Conservation (phyloP, 1,140 invertebrate species). For the Agrypnia vestita region DNA sequence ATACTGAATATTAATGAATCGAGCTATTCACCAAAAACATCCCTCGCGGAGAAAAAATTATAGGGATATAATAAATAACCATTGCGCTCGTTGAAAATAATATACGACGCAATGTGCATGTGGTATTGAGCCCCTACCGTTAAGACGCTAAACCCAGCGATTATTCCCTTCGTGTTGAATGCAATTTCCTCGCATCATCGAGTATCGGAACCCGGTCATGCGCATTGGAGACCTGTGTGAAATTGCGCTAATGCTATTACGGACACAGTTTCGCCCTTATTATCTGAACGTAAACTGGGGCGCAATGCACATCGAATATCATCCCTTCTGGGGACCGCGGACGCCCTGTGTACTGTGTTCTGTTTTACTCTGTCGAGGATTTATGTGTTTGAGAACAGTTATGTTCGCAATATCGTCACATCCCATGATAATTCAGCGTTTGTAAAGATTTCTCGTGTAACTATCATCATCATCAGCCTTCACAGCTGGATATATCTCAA, state of each 20-base stretch:
- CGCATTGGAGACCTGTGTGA: conserved; percentile 31
- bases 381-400: too few relatives aligned
- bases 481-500: too few relatives aligned
- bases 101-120: not conserved
- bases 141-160: conserved; percentile 27
- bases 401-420: too few relatives aligned
- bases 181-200: conserved; percentile 21
- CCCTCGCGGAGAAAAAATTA: too few relatives aligned
- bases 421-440: too few relatives aligned
- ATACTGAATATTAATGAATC: too few relatives aligned
- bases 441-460: too few relatives aligned
- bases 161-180: not conserved
- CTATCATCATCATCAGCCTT: too few relatives aligned
- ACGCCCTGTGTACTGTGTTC: not conserved
- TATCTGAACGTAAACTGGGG: conserved; percentile 28
- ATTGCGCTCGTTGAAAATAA: too few relatives aligned
- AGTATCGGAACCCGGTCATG: conserved; percentile 11
- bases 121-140: not conserved
- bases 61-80: too few relatives aligned
- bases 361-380: not conserved
- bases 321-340: not conserved
- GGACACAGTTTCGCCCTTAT: conserved; percentile 9
- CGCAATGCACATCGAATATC: conserved; percentile 17
- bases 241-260: conserved; percentile 27
- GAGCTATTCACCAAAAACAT: too few relatives aligned